Evolutionary conservation across 2,888 invertebrate genomes (phyloP), one percentile per base, ranked within the genome.

Genomic region (Mythimna vitellina): DNA sequence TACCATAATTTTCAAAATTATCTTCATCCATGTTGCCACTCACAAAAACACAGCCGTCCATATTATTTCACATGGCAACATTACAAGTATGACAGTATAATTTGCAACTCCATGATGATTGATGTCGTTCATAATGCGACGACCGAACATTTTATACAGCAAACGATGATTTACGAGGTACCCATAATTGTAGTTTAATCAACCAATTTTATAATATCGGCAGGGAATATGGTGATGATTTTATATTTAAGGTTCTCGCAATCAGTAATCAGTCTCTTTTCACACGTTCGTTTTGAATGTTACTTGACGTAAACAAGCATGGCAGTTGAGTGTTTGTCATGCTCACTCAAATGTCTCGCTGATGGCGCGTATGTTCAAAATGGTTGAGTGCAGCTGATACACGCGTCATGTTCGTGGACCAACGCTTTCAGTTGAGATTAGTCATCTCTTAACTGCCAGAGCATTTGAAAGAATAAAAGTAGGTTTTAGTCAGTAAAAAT

Each of bases 71-170:
- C 35, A 63, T 53, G 38, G 53, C 57, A 76, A 79, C 64, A 58
- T 78, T 38, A 53, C 25, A 80, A 61, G 60, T 66, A 66, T 62
- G 67, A 63, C 72, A 65, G 79, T 76, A 73, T 81, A 81, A 81
- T 77, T 80, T 80, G 66, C 73, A 76, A 62, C 65, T 51, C 51
- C 72, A 60, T 70, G 53, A 65, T 81, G 82, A 81, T 81, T 79
- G 82, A 81, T 81, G 82, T 65, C 65, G 51, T 51, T 73, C 63
- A 68, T 81, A 81, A 81, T 81, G 61, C 58, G 70, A 56, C 38
- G 22, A 56, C 32, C 14, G 61, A 80, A 70, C 62, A 77, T 81
- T 79, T 81, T 75, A 81, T 69, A 38, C 22, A 69, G 25, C 57
- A 56, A 67, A 69, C 64, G 65, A 69, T 81, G 81, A 81, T 81